Conservation (phyloP, 2,113 vertebrate species). For the Urocitellus parryii region DNA sequence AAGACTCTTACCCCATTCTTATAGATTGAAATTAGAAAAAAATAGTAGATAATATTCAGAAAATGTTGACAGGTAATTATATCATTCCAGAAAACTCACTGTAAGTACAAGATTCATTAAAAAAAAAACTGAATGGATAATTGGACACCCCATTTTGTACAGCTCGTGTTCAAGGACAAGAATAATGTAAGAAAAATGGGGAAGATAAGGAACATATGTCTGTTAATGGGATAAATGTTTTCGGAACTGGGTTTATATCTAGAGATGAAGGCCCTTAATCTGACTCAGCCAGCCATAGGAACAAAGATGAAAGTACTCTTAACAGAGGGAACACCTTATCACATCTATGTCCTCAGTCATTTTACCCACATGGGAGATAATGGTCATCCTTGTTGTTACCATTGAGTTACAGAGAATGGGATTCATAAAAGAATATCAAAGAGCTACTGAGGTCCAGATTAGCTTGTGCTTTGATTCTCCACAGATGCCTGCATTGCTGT, state of each 20-base stretch:
- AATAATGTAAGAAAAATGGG: neutral
- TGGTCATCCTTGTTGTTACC: neutral
- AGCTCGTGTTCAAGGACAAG: conserved; percentile 20
- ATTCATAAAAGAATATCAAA: conserved; percentile 65
- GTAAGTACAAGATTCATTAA: conserved; percentile 11
- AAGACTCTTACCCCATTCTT: neutral
- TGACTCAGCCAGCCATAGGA: neutral
- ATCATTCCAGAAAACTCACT: conserved; percentile 12
- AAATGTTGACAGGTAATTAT: conserved; percentile 3
- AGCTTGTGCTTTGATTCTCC: conserved; percentile 55
- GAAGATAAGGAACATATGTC: neutral
- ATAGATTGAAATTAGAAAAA: conserved; percentile 15
- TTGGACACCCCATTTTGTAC: neutral
- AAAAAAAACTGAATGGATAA: neutral
- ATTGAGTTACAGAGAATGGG: conserved; percentile 55
- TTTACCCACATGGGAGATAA: conserved; percentile 33
- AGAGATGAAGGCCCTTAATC: neutral
- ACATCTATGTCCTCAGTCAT: neutral
- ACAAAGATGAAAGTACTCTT: conserved; percentile 51
- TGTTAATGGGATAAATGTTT: conserved; percentile 21
- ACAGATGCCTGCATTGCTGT: neutral
- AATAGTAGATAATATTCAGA: conserved; percentile 18
- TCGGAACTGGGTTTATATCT: conserved; percentile 28
- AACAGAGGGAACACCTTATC: neutral
- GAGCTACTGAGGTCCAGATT: neutral